A percentile compares a stretch with the other conserved stretches of the same genome.
These are phyloP conservation scores for Pectinophora gossypiella DNA, from an alignment of 1,140 invertebrate genomes.

Conservation along the genomic window DNA sequence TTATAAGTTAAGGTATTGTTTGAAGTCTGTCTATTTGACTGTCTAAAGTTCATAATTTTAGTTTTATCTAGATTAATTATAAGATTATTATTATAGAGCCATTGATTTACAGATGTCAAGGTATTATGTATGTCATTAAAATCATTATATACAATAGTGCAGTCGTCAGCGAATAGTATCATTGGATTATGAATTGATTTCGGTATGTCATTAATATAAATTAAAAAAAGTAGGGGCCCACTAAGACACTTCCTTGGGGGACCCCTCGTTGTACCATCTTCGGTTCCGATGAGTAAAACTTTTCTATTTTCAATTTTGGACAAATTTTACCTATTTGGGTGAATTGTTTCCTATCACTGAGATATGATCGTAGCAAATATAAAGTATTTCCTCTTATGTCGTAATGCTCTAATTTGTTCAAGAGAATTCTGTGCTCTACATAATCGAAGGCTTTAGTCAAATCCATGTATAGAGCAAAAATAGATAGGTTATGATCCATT, in stretches of 20 bases:
- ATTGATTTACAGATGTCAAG: neutral
- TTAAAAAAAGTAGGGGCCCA: conserved; percentile 4
- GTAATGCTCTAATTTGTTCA: conserved; percentile 2
- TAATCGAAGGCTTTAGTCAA: conserved; percentile 4
- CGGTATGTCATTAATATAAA: conserved; percentile 3
- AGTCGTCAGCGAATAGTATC: conserved; percentile 6
- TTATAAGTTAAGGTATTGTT: neutral
- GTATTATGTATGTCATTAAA: neutral
- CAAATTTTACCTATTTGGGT: neutral
- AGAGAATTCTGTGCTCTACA: conserved; percentile 1
- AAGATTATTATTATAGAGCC: neutral
- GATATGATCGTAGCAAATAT: conserved; percentile 1
- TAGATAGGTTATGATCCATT: neutral
- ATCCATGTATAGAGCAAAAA: conserved; percentile 5
- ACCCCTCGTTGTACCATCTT: neutral
- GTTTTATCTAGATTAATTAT: conserved; percentile 6
- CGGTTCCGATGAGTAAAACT: neutral
- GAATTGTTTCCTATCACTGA: neutral
- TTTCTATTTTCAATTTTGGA: neutral
- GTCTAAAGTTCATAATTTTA: conserved; percentile 6
- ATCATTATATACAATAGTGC: conserved; percentile 2
- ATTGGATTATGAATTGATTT: neutral
- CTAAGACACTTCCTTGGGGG: conserved; percentile 2
- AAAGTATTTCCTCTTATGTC: conserved; percentile 4
- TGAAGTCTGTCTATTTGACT: too few species aligned